Evolutionary conservation across 2,113 vertebrate genomes (phyloP).

Genomic region (Bungarus multicinctus): DNA sequence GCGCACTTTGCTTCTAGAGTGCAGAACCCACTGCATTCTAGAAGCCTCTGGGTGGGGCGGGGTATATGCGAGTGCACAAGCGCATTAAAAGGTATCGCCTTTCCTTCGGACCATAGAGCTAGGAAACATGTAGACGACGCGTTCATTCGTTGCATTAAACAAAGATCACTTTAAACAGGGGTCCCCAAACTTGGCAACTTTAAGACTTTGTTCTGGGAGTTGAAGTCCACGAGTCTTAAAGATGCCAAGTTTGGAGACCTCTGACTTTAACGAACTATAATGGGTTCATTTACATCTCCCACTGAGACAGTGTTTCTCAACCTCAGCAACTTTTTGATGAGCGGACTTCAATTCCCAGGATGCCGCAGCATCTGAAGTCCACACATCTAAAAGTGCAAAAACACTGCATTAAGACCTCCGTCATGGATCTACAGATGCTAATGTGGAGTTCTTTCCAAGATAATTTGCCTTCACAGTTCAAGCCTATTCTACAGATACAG

Average conservation of each 20-base stretch:
- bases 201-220: no score
- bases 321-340: background rate
- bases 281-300: background rate
- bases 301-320: background rate
- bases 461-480: background rate
- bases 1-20: conserved; percentile 4
- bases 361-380: background rate
- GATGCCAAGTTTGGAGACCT: no score
- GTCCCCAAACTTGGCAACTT: no score
- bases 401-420: background rate
- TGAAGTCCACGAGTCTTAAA: no score
- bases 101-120: background rate
- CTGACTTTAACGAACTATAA: background rate
- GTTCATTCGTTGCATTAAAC: background rate
- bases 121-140: background rate
- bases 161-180: no score
- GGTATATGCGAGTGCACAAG: background rate
- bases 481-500: background rate
- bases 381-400: background rate
- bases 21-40: background rate
- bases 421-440: background rate
- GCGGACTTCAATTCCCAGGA: background rate
- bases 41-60: background rate
- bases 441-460: background rate
- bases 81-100: background rate